phyloP scores from a whole-genome alignment of 2,797 vertebrate species.

The Menidia menidia region DNA sequence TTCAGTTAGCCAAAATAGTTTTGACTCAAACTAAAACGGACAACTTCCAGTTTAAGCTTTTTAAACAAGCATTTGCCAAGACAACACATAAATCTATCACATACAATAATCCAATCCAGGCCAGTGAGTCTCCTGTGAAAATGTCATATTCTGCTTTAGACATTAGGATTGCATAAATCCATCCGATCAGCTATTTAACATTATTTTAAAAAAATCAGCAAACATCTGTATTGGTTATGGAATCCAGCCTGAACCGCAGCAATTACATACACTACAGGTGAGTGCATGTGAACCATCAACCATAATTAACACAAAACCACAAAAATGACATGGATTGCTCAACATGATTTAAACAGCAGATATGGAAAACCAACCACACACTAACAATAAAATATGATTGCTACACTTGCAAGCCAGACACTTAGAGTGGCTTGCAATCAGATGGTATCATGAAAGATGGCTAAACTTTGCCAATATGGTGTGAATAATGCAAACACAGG shows the following conservation, averaged over 20 bases:
- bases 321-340: conserved; percentile 34
- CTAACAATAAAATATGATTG: conserved; percentile 45
- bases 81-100: conserved; percentile 38
- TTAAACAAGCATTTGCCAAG: conserved; percentile 38
- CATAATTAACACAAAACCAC: conserved; percentile 48
- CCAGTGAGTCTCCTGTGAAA: conserved; percentile 34
- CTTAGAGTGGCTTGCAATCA: conserved; percentile 43
- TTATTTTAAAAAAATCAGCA: conserved; percentile 31
- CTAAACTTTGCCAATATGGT: conserved; percentile 40
- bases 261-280: conserved; percentile 32
- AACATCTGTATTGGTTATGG: conserved; percentile 52
- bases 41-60: conserved; percentile 28
- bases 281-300: conserved; percentile 51
- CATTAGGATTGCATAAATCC: conserved; percentile 39
- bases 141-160: conserved; percentile 49
- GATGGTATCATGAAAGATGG: conserved; percentile 46
- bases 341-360: conserved; percentile 49
- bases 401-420: conserved; percentile 33
- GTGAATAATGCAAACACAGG: conserved; percentile 54
- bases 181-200: conserved; percentile 45
- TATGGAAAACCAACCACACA: conserved; percentile 42
- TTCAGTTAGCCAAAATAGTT: conserved; percentile 9
- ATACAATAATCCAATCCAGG: conserved; percentile 22
- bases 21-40: conserved; percentile 20
- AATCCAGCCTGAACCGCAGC: conserved; percentile 34